Evolutionary conservation across 2,113 vertebrate species (phyloP).

Genomic region (Chloebia gouldiae): DNA sequence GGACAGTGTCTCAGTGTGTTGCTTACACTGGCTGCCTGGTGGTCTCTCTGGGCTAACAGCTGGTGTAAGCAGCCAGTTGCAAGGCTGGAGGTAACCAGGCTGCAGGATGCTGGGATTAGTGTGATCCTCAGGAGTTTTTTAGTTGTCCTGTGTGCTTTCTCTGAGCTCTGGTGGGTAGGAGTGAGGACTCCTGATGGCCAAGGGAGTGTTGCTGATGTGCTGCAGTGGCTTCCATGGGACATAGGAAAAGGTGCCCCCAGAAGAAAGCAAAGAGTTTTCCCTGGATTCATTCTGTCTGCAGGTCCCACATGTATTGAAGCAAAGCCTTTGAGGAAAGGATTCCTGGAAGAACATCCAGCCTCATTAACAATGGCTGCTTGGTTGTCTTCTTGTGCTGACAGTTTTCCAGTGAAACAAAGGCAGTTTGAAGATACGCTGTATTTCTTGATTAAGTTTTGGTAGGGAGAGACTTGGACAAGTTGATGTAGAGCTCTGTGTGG

Average conservation of each 20-base stretch:
- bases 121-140: not conserved
- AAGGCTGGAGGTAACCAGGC: not conserved
- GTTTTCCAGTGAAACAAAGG: not conserved
- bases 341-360: not conserved
- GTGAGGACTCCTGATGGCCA: not conserved
- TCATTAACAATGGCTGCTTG: not conserved
- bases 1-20: not conserved
- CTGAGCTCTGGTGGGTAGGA: not conserved
- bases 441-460: not conserved
- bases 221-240: not conserved
- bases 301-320: not conserved
- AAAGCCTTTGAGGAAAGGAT: not conserved
- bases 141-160: not conserved
- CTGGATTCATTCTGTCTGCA: not conserved
- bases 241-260: not conserved
- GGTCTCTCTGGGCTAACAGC: not conserved
- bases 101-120: not conserved
- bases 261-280: not conserved
- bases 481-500: not conserved
- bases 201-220: not conserved
- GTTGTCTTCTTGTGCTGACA: not conserved
- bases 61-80: not conserved
- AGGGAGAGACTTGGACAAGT: not conserved
- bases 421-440: accelerated
- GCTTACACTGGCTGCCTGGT: accelerated